These are phyloP conservation scores for Albula goreensis DNA, from an alignment of 2,113 vertebrate genomes.

Conservation along the genomic window DNA sequence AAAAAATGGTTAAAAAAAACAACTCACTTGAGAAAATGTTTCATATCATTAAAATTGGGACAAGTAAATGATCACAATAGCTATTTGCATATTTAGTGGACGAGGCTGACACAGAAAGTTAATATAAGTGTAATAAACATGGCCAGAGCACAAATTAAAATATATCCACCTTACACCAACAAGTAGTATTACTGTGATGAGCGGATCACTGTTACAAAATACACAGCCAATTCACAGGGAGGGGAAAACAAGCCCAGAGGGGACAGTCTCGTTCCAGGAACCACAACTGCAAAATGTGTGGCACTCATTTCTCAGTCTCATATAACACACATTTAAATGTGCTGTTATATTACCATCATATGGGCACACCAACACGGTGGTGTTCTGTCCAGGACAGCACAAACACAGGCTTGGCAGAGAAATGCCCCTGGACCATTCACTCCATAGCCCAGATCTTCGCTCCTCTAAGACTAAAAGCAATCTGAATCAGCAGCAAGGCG, in stretches of 20 bases:
- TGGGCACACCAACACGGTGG: neutral
- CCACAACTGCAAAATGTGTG: no score
- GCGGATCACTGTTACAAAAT: no score
- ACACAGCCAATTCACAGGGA: no score
- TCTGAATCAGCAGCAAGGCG: neutral
- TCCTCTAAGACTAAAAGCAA: neutral
- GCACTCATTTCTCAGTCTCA: no score
- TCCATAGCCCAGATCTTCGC: neutral
- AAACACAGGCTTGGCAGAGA: neutral
- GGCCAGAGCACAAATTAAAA: neutral
- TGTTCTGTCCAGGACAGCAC: neutral
- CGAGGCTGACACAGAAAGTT: neutral
- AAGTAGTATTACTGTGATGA: neutral
- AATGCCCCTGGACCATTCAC: neutral
- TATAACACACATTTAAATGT: no score
- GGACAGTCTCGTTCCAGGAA: no score
- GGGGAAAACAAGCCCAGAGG: no score
- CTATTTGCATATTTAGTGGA: neutral
- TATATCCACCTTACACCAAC: no score
- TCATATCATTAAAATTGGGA: neutral
- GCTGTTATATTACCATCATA: neutral
- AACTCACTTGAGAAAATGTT: neutral
- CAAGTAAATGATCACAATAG: neutral
- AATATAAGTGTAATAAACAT: neutral
- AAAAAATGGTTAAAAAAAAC: neutral